Percentiles rank a stretch among this genome's conserved stretches.
phyloP scores from a whole-genome alignment of 2,113 vertebrate genomes.

The Corythornis cristatus region DNA sequence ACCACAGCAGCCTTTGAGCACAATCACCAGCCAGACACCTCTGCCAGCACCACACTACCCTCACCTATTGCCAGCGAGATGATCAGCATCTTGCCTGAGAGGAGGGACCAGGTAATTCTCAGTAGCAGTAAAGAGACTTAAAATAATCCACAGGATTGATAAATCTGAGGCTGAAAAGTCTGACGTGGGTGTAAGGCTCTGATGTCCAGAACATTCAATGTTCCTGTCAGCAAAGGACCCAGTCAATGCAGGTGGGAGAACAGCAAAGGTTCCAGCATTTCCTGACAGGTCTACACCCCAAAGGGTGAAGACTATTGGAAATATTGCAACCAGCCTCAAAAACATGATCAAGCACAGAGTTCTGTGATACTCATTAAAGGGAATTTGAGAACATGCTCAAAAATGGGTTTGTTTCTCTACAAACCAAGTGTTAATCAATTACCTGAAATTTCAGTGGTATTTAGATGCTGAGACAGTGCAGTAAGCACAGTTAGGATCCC shows the following conservation, averaged over 20 bases:
- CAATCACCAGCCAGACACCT: background rate
- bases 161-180: conserved; percentile 32
- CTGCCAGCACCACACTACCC: background rate
- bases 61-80: background rate
- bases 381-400: background rate
- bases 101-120: background rate
- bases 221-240: background rate
- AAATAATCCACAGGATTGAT: conserved; percentile 71
- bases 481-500: background rate
- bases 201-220: background rate
- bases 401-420: background rate
- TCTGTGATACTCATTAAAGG: background rate
- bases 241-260: rapidly evolving
- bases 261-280: background rate
- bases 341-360: background rate
- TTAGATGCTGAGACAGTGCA: background rate
- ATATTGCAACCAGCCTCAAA: conserved; percentile 11
- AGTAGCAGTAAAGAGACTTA: conserved; percentile 35
- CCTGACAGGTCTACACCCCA: background rate
- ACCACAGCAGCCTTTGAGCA: background rate
- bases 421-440: background rate
- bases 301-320: background rate
- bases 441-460: background rate
- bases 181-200: background rate
- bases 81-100: background rate